A percentile compares a stretch with the other conserved stretches of the same genome.
Conservation (phyloP, 2,113 vertebrate species). For the Myotis lucifugus region DNA sequence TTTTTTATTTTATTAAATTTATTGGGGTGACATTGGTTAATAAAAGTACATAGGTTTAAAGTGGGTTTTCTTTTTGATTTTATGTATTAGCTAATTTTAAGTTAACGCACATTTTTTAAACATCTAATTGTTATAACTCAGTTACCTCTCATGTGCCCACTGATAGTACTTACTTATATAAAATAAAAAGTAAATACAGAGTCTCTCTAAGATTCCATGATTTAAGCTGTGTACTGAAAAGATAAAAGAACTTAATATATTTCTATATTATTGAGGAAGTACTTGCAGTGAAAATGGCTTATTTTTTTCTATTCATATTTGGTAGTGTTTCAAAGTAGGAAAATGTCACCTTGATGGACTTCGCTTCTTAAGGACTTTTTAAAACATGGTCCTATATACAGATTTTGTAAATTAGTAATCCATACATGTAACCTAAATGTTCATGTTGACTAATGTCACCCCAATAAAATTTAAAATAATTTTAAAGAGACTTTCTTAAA, state of each 20-base stretch:
- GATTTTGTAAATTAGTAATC: too few relatives aligned
- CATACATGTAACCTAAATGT: too few relatives aligned
- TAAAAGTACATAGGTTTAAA: not conserved
- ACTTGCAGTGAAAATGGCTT: not conserved
- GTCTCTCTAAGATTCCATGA: not conserved
- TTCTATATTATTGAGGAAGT: not conserved
- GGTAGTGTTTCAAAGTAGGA: not conserved
- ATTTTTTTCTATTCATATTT: not conserved
- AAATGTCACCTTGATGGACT: not conserved
- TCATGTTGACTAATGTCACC: too few relatives aligned
- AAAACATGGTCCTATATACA: too few relatives aligned
- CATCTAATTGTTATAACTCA: not conserved
- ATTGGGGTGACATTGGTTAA: not conserved
- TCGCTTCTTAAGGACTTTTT: not conserved
- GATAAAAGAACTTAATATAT: not conserved
- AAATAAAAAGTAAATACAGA: not conserved
- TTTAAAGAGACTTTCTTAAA: too few relatives aligned
- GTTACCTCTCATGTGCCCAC: not conserved
- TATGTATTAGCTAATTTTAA: not conserved
- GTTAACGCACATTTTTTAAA: not conserved
- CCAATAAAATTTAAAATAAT: too few relatives aligned
- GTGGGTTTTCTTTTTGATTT: not conserved
- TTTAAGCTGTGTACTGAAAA: not conserved
- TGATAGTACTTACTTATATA: not conserved
- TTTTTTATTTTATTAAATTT: not conserved